Conservation (phyloP, 1,140 invertebrate genomes). For the Parasteatoda tepidariorum region DNA sequence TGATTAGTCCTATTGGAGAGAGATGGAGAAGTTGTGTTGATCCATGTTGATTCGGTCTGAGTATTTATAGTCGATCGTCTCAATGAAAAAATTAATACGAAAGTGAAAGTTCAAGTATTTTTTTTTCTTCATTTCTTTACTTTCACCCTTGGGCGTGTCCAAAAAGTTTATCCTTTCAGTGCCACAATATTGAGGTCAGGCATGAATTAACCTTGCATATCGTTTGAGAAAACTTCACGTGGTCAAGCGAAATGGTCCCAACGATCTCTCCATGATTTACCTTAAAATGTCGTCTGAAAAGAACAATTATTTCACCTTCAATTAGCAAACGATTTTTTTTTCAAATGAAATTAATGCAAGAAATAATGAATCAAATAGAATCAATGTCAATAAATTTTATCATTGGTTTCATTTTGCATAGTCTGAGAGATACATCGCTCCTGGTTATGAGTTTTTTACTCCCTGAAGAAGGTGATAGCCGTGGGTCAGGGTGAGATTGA, state of each 20-base stretch:
- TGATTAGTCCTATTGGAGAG: neutral
- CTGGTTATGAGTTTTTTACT: neutral
- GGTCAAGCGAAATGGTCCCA: neutral
- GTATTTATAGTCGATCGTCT: neutral
- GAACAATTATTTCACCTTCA: too few relatives aligned
- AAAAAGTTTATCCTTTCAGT: neutral
- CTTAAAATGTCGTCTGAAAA: too few relatives aligned
- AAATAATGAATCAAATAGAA: too few relatives aligned
- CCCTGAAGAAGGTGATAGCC: neutral
- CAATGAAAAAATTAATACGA: neutral
- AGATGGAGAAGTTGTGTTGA: neutral
- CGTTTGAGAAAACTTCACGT: neutral
- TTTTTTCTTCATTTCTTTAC: neutral
- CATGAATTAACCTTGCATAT: neutral
- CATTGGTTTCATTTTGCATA: neutral
- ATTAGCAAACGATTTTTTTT: too few relatives aligned
- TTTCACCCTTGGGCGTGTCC: neutral
- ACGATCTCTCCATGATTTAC: too few relatives aligned
- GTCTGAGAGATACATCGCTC: neutral
- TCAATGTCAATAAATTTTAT: neutral
- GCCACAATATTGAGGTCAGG: neutral
- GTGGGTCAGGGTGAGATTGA: neutral
- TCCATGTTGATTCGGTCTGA: neutral
- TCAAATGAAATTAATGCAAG: too few relatives aligned
- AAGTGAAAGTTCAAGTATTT: neutral